Base-by-base conservation (phyloP, 2,113 vertebrate genomes). In the Paratilapia polleni region DNA sequence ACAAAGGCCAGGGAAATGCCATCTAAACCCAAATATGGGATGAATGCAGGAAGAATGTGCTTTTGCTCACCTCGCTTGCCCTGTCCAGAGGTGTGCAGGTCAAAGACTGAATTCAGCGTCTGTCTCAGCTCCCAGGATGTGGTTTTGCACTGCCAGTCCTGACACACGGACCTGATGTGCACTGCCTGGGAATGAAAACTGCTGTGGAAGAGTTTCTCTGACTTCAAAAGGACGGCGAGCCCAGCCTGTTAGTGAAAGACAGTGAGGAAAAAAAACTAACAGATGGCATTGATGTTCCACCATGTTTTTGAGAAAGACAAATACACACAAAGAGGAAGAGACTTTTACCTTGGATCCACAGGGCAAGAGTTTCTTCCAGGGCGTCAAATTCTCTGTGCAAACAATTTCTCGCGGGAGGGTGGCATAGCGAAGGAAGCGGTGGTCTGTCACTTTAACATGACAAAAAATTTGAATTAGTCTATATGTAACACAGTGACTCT, bases 321-420 rank as follows among this genome's bases (percentile, higher is more conserved):
- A 81, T 3, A 43, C 2, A 64, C 13, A 82, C 5, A 14, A 10
- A 6, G 28, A 26, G 0, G 20, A 17, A 74, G 1, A 22, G 1
- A 79, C 1, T 13, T 9, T 82, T 86, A 99, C 98, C 97, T 98
- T 99, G 43, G 98, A 98, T 31, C 97, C 97, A 88, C 98, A 99
- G 0, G 98, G 98, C 66, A 99, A 92, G 75, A 99, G 97, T 81
- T 99, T 99, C 94, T 99, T 99, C 98, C 98, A 99, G 0, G 98
- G 98, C 0, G 98, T 99, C 94, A 99, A 96, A 94, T 99, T 99
- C 93, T 99, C 98, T 0, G 98, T 99, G 94, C 98, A 99, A 74
- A 99, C 98, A 0, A 99, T 97, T 92, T 99, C 98, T 66, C 98
- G 94, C 0, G 98, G 98, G 84, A 99, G 94, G 68, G 97, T 97